Evolutionary conservation across 2,797 vertebrate species (phyloP).

Genomic region (Pantherophis vulpinus): DNA sequence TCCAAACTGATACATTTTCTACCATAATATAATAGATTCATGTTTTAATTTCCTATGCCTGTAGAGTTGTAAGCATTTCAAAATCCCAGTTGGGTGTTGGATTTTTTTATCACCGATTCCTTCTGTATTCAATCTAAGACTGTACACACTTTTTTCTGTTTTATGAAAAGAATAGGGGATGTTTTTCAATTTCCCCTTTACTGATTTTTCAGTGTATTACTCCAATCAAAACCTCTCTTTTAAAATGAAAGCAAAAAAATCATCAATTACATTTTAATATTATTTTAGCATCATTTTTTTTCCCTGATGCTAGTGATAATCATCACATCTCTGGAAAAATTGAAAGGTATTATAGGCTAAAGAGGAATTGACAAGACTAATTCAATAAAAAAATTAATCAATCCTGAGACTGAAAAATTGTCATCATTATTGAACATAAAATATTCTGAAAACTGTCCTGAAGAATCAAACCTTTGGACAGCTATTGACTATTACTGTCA

Average conservation of each 20-base stretch:
- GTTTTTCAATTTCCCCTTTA: slow-evolving; percentile 36
- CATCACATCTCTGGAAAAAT: slow-evolving; percentile 16
- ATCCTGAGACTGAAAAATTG: slow-evolving; percentile 15
- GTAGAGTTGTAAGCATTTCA: not conserved
- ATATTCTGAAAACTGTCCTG: not conserved
- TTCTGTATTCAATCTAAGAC: slow-evolving; percentile 35
- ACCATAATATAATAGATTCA: not conserved
- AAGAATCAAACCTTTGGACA: too few relatives aligned
- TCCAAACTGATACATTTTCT: not conserved
- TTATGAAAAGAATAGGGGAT: slow-evolving; percentile 4
- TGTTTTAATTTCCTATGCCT: not conserved
- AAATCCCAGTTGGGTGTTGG: not conserved
- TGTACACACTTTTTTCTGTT: slow-evolving; percentile 23
- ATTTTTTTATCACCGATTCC: slow-evolving; percentile 8
- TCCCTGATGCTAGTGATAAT: slow-evolving; percentile 15
- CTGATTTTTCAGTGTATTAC: slow-evolving; percentile 39
- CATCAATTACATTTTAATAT: slow-evolving; percentile 42
- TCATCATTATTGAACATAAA: not conserved
- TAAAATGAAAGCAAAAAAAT: slow-evolving; percentile 16
- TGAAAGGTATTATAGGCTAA: slow-evolving; percentile 38
- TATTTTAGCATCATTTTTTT: slow-evolving; percentile 16
- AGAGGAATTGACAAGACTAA: not conserved
- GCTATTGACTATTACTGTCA: not conserved
- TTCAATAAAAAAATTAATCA: slow-evolving; percentile 23
- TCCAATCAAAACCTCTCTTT: slow-evolving; percentile 31